phyloP scores from a whole-genome alignment of 1,140 invertebrate genomes.

The Ips nitidus region DNA sequence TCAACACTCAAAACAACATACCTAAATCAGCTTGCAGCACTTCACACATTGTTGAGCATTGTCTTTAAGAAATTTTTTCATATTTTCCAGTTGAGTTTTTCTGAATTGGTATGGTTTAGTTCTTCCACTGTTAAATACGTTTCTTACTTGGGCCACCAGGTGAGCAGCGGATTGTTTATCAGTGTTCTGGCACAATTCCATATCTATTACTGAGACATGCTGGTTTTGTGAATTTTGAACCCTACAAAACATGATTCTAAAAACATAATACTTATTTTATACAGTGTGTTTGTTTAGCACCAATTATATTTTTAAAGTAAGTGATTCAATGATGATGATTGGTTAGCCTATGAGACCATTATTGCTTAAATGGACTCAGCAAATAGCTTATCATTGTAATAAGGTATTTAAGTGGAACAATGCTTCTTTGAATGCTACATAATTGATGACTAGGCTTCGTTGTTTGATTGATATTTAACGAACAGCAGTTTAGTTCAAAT shows the following conservation, averaged over 20 bases:
- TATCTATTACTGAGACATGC: conserved; percentile 29
- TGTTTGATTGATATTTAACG: no score
- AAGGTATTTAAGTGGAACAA: no score
- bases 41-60: conserved; percentile 68
- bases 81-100: conserved; percentile 71
- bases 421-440: no score
- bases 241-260: conserved; percentile 3
- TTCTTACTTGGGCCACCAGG: conserved; percentile 27
- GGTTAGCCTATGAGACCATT: no score
- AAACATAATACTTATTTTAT: neutral
- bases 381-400: no score
- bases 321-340: no score
- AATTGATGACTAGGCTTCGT: no score
- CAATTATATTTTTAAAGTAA: no score
- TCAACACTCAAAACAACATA: neutral
- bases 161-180: conserved; percentile 18
- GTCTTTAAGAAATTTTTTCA: conserved; percentile 79
- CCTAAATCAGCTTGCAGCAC: conserved; percentile 77
- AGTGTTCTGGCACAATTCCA: conserved; percentile 6
- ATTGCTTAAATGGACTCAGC: no score
- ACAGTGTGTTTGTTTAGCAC: neutral
- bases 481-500: neutral
- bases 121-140: conserved; percentile 66
- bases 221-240: conserved; percentile 8
- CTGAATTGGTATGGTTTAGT: conserved; percentile 77